phyloP scores from a whole-genome alignment of 2,113 vertebrate species.

The Cromileptes altivelis region DNA sequence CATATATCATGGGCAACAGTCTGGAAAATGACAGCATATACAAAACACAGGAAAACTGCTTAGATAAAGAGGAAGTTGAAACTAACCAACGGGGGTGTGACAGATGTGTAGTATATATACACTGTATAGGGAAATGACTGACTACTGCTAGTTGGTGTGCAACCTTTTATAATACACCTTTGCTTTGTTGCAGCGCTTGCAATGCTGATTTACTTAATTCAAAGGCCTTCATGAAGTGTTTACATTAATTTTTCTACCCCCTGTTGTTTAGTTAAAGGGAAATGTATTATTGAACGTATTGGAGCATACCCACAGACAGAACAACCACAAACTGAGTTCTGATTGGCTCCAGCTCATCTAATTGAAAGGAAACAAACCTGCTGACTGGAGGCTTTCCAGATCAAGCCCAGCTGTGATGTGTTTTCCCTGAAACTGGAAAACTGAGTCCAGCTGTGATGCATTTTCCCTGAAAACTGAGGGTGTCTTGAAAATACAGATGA shows the following conservation, averaged over 20 bases:
- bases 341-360: slow-evolving; percentile 24
- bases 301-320: background rate
- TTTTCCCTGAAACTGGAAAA: background rate
- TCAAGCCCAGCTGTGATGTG: slow-evolving; percentile 37
- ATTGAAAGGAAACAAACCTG: slow-evolving; percentile 54
- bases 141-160: slow-evolving; percentile 8
- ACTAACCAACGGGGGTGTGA: slow-evolving; percentile 28
- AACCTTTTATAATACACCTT: slow-evolving; percentile 28
- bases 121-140: background rate
- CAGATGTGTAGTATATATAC: slow-evolving; percentile 44
- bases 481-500: background rate
- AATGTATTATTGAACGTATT: slow-evolving; percentile 47
- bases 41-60: slow-evolving; percentile 65
- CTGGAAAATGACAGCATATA: slow-evolving; percentile 63
- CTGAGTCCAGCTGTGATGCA: slow-evolving; percentile 28
- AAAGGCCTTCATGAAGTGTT: slow-evolving; percentile 44
- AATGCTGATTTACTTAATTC: slow-evolving; percentile 43
- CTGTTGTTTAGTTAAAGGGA: slow-evolving; percentile 49
- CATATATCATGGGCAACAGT: slow-evolving; percentile 50
- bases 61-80: slow-evolving; percentile 62
- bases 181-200: slow-evolving; percentile 3
- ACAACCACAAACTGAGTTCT: background rate
- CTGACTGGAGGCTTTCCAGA: slow-evolving; percentile 43
- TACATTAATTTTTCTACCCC: slow-evolving; percentile 49
- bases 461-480: background rate